phyloP scores from a whole-genome alignment of 1,140 invertebrate species.

The Drosophila parvula region DNA sequence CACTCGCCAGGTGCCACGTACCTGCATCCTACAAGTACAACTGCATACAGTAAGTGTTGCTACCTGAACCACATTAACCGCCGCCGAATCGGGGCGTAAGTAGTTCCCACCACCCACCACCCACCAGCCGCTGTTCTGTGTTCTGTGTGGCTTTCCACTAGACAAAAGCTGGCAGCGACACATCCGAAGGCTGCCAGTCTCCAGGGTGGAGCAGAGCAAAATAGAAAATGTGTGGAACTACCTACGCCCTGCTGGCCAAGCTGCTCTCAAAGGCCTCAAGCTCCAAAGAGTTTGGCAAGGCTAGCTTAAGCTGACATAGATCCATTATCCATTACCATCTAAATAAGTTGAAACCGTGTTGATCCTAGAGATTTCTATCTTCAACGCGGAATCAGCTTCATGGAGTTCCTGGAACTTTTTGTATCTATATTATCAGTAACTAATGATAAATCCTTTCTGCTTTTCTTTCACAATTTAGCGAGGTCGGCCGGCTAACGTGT shows the following conservation, averaged over 20 bases:
- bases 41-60: slow-evolving; percentile 88
- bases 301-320: slow-evolving; percentile 22
- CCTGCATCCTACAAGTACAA: slow-evolving; percentile 87
- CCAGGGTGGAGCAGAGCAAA: slow-evolving; percentile 69
- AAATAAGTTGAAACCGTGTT: background rate
- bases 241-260: background rate
- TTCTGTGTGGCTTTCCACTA: slow-evolving; percentile 61
- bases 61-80: slow-evolving; percentile 13
- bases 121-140: slow-evolving; percentile 50
- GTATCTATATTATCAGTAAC: background rate
- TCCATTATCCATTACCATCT: slow-evolving; percentile 19
- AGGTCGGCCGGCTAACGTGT: slow-evolving; percentile 90
- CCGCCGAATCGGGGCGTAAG: slow-evolving; percentile 1
- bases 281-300: background rate
- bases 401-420: background rate
- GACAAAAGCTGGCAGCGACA: slow-evolving; percentile 69
- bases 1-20: slow-evolving; percentile 85
- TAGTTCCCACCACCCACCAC: slow-evolving; percentile 24
- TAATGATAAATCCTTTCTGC: slow-evolving; percentile 2
- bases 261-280: slow-evolving; percentile 5
- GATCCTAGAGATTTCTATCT: background rate
- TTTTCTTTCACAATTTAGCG: slow-evolving; percentile 85
- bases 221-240: background rate
- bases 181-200: slow-evolving; percentile 50
- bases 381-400: background rate